phyloP scores from a whole-genome alignment of 2,113 vertebrate genomes.

The Orientallactaga bullata region DNA sequence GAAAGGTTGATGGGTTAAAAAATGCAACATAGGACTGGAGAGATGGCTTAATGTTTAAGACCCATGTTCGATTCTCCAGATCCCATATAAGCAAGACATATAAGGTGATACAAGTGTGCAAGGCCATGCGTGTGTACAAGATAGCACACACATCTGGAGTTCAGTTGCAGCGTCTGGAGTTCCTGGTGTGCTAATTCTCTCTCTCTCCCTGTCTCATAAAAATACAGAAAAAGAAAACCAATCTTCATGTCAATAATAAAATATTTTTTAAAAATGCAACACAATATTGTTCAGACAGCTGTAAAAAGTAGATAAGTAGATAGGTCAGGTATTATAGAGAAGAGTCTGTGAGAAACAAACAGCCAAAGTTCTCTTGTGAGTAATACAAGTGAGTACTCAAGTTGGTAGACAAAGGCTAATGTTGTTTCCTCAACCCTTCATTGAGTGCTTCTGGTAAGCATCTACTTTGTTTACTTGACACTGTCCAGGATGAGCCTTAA shows the following conservation, averaged over 20 bases:
- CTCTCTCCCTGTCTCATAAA: too few relatives aligned
- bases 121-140: too few relatives aligned
- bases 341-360: neutral
- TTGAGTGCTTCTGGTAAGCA: neutral
- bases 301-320: neutral
- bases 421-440: neutral
- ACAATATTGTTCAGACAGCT: neutral
- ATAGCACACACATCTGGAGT: too few relatives aligned
- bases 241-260: too few relatives aligned
- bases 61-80: too few relatives aligned
- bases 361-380: neutral
- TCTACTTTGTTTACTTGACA: neutral
- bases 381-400: accelerated
- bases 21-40: too few relatives aligned
- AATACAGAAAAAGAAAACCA: too few relatives aligned
- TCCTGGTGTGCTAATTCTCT: too few relatives aligned
- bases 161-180: too few relatives aligned
- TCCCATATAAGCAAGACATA: too few relatives aligned
- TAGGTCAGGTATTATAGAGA: accelerated
- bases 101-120: too few relatives aligned
- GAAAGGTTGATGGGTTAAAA: neutral
- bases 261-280: neutral
- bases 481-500: neutral
- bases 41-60: too few relatives aligned
- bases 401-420: neutral